phyloP scores from a whole-genome alignment of 2,113 vertebrate genomes.

The Aphyosemion australe region DNA sequence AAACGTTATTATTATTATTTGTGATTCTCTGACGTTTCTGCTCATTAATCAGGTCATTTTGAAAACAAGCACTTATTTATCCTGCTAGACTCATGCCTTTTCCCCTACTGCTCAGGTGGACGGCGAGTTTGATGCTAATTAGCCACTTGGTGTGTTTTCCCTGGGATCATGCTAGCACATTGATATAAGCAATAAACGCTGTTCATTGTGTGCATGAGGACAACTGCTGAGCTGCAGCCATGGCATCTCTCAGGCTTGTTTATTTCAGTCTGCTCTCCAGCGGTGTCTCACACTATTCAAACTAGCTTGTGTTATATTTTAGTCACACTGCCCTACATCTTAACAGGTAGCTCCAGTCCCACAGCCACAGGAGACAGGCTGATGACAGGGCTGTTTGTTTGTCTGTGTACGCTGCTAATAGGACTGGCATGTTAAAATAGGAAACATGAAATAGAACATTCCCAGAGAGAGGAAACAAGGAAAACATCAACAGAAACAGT shows the following conservation, averaged over 20 bases:
- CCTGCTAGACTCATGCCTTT: not conserved
- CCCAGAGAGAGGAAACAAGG: not conserved
- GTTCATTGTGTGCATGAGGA: not conserved
- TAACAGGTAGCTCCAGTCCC: not conserved
- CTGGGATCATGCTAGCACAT: not conserved
- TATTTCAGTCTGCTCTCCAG: constrained; percentile 3
- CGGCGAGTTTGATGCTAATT: not conserved
- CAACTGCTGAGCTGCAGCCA: not conserved
- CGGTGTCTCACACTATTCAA: not conserved
- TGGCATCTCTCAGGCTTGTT: not conserved
- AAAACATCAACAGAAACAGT: not conserved
- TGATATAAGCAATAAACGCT: not conserved
- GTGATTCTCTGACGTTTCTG: not conserved
- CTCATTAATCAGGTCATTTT: not conserved
- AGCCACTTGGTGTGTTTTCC: not conserved
- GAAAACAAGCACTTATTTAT: too few relatives aligned
- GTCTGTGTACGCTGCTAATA: constrained; percentile 11
- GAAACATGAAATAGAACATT: not conserved
- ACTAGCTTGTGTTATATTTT: constrained; percentile 5
- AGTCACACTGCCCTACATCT: not conserved
- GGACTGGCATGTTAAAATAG: not conserved
- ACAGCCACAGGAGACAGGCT: not conserved
- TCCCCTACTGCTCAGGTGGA: not conserved
- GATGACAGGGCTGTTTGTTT: constrained; percentile 4
- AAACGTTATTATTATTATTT: too few relatives aligned